phyloP scores from a whole-genome alignment of 1,140 invertebrate genomes.

The Drosophila melanogaster region Release_6_plus_ISO1_MT NT_037436.4:7226001-7226500 shows the following conservation, averaged over 20 bases:
- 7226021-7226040: constrained; percentile 65
- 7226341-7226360: too few relatives aligned
- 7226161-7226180: constrained; percentile 1
- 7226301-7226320: too few relatives aligned
- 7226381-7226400: too few relatives aligned
- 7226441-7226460: neutral
- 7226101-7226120: constrained; percentile 35
- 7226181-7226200: too few relatives aligned
- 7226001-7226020: constrained; percentile 73
- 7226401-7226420: neutral
- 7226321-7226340: too few relatives aligned
- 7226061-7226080: constrained; percentile 61
- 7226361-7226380: too few relatives aligned
- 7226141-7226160: neutral
- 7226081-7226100: constrained; percentile 44
- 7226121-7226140: constrained; percentile 1
- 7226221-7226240: too few relatives aligned
- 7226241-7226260: too few relatives aligned
- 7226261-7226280: too few relatives aligned
- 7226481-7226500: constrained; percentile 2
- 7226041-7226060: constrained; percentile 78
- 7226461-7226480: neutral
- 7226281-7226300: too few relatives aligned
- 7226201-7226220: too few relatives aligned
- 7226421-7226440: neutral